These are phyloP conservation scores for Epizoanthus ramosus DNA, from an alignment of 92 coral and sea anemone genomes.

Conservation along the genomic window DNA sequence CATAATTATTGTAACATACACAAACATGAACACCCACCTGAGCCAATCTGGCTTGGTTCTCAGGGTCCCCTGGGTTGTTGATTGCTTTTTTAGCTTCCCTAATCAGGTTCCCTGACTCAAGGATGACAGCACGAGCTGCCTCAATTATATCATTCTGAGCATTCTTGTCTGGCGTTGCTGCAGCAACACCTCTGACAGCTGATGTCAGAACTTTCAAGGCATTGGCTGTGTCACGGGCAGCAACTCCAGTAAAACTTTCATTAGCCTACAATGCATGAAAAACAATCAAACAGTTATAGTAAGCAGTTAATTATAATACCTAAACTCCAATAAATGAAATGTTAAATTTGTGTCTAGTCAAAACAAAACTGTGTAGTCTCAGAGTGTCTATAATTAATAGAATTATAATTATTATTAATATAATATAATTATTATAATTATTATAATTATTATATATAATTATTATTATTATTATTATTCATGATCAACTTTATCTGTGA, in stretches of 20 bases:
- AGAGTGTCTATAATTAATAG: too few species aligned
- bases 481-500: too few species aligned
- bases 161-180: constrained; percentile 87
- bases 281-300: too few species aligned
- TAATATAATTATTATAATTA: too few species aligned
- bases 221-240: constrained; percentile 98
- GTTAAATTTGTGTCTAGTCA: too few species aligned
- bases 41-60: constrained; percentile 89
- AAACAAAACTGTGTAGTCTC: too few species aligned
- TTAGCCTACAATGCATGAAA: constrained; percentile 73
- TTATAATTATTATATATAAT: too few species aligned
- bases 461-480: too few species aligned
- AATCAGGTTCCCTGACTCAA: constrained; percentile 87
- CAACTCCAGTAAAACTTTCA: constrained; percentile 94
- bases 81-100: constrained; percentile 93
- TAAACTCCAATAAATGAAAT: too few species aligned
- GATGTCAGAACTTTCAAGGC: constrained; percentile 89
- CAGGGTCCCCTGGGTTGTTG: constrained; percentile 87
- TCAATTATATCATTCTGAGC: constrained; percentile 87
- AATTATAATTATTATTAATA: too few species aligned
- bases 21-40: constrained; percentile 60
- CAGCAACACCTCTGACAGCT: constrained; percentile 97
- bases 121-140: constrained; percentile 92
- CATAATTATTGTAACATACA: too few species aligned
- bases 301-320: too few species aligned